Percentiles rank a stretch among this genome's conserved stretches.
phyloP scores from a whole-genome alignment of 1,140 invertebrate species.

The Sogatella furcifera region DNA sequence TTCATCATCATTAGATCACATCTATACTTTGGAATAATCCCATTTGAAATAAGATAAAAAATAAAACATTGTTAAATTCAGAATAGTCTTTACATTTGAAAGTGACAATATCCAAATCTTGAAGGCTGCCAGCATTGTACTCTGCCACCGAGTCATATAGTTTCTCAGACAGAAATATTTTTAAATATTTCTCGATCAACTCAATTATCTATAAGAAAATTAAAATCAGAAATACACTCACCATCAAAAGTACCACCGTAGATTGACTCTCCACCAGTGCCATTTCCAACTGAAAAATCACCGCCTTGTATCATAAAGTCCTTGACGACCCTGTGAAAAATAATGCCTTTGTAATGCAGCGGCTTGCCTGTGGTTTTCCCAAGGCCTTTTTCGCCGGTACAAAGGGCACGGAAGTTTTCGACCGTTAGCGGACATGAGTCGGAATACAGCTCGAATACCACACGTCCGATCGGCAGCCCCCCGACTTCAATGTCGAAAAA shows the following conservation, averaged over 20 bases:
- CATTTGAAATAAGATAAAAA: too few species aligned
- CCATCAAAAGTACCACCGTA: constrained; percentile 83
- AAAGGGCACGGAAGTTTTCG: constrained; percentile 87
- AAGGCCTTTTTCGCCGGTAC: constrained; percentile 77
- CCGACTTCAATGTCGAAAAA: constrained; percentile 93
- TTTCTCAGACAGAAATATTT: too few species aligned
- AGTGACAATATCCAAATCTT: too few species aligned
- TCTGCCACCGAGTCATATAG: too few species aligned
- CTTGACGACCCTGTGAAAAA: constrained; percentile 86
- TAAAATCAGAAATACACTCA: constrained; percentile 36
- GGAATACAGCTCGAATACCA: constrained; percentile 89
- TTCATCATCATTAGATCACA: too few species aligned
- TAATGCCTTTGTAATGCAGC: constrained; percentile 56
- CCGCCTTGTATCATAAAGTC: constrained; percentile 87
- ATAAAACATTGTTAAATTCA: too few species aligned
- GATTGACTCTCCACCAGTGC: constrained; percentile 83
- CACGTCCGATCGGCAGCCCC: constrained; percentile 70
- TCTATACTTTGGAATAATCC: too few species aligned
- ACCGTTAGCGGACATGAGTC: constrained; percentile 89
- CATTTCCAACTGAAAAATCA: constrained; percentile 81
- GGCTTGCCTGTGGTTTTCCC: constrained; percentile 60
- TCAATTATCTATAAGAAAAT: too few species aligned
- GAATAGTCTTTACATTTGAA: too few species aligned
- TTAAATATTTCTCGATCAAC: too few species aligned
- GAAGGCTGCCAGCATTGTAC: too few species aligned